Evolutionary conservation across 2,888 invertebrate species (phyloP).

Genomic region (Galerucella nymphaeae): DNA sequence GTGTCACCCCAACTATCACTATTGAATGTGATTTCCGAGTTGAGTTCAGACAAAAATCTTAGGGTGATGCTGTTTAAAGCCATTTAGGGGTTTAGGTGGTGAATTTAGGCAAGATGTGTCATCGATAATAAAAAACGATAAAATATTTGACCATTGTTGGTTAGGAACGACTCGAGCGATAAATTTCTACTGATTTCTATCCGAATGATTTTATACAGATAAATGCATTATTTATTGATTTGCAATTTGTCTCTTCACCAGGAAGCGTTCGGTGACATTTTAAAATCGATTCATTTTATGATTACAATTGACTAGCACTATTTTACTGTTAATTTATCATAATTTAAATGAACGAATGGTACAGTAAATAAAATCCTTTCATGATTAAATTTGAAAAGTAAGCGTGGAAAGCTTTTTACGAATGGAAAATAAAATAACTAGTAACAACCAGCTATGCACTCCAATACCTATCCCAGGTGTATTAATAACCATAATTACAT

Average conservation of each 20-base stretch:
- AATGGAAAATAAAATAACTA: too few species aligned
- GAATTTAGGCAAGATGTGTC: constrained; percentile 59
- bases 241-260: constrained; percentile 42
- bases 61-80: constrained; percentile 59
- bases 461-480: too few species aligned
- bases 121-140: constrained; percentile 57
- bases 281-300: constrained; percentile 28
- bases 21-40: constrained; percentile 57
- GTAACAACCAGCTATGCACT: too few species aligned
- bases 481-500: too few species aligned
- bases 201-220: constrained; percentile 40
- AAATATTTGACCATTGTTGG: constrained; percentile 52
- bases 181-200: constrained; percentile 48
- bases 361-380: constrained; percentile 31
- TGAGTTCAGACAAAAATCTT: constrained; percentile 55
- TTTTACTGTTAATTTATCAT: constrained; percentile 26
- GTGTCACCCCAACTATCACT: constrained; percentile 58
- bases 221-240: constrained; percentile 41
- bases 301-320: constrained; percentile 27
- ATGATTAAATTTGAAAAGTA: constrained; percentile 12
- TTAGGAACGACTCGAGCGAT: constrained; percentile 47
- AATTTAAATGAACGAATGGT: constrained; percentile 23
- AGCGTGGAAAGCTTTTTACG: background rate
- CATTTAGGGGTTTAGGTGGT: constrained; percentile 61
- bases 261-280: constrained; percentile 29